Conservation (phyloP, 2,888 invertebrate species). For the Pyralis farinalis region DNA sequence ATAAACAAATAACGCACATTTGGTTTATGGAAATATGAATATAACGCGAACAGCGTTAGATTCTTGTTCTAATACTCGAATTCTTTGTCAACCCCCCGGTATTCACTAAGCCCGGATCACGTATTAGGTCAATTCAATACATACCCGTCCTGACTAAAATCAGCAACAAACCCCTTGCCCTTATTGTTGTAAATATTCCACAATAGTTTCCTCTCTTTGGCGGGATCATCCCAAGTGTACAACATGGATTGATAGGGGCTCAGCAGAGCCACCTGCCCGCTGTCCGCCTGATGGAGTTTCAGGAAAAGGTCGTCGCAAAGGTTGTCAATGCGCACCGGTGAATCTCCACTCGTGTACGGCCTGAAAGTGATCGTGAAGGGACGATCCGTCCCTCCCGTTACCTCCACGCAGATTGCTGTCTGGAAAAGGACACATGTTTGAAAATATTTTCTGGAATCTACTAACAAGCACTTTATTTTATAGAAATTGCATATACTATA, state of each 20-base stretch:
- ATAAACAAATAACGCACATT: too few relatives aligned
- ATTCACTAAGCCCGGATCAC: too few relatives aligned
- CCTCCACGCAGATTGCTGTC: conserved; percentile 86
- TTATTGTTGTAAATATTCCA: conserved; percentile 93
- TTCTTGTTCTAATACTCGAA: too few relatives aligned
- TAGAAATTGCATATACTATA: too few relatives aligned
- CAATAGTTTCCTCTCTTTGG: conserved; percentile 84
- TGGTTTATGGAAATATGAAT: too few relatives aligned
- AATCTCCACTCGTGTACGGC: conserved; percentile 88
- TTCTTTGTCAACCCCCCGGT: too few relatives aligned
- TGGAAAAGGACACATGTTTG: conserved; percentile 35
- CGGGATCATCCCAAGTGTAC: conserved; percentile 93
- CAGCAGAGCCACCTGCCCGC: conserved; percentile 85
- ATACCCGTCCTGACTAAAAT: conserved; percentile 85
- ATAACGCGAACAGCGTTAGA: too few relatives aligned
- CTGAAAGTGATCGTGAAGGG: conserved; percentile 89
- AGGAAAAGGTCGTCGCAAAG: conserved; percentile 90
- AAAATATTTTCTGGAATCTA: too few relatives aligned
- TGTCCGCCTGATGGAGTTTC: conserved; percentile 85
- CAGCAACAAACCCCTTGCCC: conserved; percentile 86
- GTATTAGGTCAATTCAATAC: too few relatives aligned
- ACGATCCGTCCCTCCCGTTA: conserved; percentile 86
- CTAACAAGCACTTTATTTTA: too few relatives aligned
- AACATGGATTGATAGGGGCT: conserved; percentile 87
- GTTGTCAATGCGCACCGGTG: conserved; percentile 92